Conservation (phyloP, 2,113 vertebrate genomes). For the Brienomyrus longianalis region DNA sequence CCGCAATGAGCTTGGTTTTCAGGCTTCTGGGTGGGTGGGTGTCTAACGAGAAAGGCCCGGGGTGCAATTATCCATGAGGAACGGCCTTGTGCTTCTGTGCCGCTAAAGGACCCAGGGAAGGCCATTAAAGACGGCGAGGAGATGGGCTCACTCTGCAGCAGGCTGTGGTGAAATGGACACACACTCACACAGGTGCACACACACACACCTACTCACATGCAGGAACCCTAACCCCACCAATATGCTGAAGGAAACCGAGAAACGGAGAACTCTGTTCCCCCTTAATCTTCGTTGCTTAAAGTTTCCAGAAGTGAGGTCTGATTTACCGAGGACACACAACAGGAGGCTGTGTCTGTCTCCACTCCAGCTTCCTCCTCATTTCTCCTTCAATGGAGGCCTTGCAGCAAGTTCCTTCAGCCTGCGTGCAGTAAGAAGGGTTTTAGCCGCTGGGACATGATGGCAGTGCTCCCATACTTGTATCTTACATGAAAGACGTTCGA, state of each 20-base stretch:
- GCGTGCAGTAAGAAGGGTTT: not conserved
- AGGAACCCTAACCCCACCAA: conserved; percentile 25
- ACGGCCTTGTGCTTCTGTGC: conserved; percentile 88
- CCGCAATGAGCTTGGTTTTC: conserved; percentile 99
- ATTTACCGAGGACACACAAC: not conserved
- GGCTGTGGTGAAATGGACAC: conserved; percentile 66
- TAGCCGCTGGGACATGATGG: not conserved
- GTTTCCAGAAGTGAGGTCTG: not conserved
- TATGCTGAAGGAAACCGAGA: not conserved
- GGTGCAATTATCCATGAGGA: conserved; percentile 92
- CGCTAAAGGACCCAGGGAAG: conserved; percentile 82
- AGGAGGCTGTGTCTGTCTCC: not conserved
- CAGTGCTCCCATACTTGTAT: not conserved
- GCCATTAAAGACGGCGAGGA: conserved; percentile 76
- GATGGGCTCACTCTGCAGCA: conserved; percentile 71
- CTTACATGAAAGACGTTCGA: not conserved
- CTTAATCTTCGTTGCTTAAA: not conserved
- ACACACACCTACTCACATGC: conserved; percentile 32
- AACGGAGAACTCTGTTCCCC: not conserved
- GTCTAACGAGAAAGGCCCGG: not conserved
- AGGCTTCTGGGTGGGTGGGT: conserved; percentile 46
- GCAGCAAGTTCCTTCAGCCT: not conserved
- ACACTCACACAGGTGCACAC: conserved; percentile 35
- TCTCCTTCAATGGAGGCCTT: not conserved
- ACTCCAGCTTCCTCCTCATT: not conserved